Conservation (phyloP, 2,888 invertebrate genomes). For the Kuschelorhynchus macadamiae region DNA sequence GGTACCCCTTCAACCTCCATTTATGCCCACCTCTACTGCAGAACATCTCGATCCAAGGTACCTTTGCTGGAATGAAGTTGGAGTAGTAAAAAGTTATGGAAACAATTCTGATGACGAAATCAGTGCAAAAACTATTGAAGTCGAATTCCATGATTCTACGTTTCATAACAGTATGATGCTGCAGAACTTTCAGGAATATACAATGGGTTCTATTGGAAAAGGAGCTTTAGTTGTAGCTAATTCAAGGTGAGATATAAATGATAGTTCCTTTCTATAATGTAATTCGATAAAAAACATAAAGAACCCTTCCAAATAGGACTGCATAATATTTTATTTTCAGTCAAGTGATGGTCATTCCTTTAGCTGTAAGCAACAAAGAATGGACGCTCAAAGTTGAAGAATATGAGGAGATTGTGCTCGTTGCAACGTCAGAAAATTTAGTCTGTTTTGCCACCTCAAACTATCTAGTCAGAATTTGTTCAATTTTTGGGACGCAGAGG, state of each 20-base stretch:
- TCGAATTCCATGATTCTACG: constrained; percentile 94
- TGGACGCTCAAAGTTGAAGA: constrained; percentile 87
- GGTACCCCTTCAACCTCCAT: constrained; percentile 81
- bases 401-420: constrained; percentile 82
- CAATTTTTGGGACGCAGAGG: constrained; percentile 89
- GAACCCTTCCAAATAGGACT: no score
- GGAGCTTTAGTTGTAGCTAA: constrained; percentile 83
- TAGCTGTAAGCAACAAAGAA: constrained; percentile 84
- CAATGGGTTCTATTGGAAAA: constrained; percentile 88
- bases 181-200: constrained; percentile 87
- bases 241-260: constrained; percentile 74
- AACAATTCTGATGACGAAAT: constrained; percentile 76
- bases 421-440: constrained; percentile 79
- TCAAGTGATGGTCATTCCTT: constrained; percentile 81
- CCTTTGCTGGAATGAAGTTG: constrained; percentile 93
- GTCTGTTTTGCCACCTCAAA: constrained; percentile 85
- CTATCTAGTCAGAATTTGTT: constrained; percentile 85
- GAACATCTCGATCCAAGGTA: constrained; percentile 77
- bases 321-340: constrained; percentile 69
- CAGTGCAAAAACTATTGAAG: constrained; percentile 83
- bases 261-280: no score
- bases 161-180: constrained; percentile 92
- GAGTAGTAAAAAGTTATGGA: constrained; percentile 88
- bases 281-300: no score
- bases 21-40: constrained; percentile 94